Evolutionary conservation across 2,113 vertebrate species (phyloP).

Genomic region (Ceyx melanurus): DNA sequence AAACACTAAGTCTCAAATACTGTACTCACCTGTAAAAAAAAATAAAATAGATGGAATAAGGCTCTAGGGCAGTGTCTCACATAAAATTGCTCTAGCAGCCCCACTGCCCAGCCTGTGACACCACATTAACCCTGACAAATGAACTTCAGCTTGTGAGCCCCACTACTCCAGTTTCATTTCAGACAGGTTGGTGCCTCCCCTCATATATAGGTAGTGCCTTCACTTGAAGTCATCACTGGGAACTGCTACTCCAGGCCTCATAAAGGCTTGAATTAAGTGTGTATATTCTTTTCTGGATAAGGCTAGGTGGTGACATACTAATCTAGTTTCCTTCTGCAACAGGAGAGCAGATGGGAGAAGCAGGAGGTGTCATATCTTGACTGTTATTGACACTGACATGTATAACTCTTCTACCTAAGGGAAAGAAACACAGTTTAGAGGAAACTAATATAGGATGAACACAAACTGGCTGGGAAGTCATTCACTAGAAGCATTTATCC

Average conservation of each 20-base stretch:
- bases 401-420: slow-evolving; percentile 15
- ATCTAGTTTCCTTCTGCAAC: slow-evolving; percentile 21
- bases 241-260: not conserved
- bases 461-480: not conserved
- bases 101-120: not conserved
- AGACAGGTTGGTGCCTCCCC: not conserved
- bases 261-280: not conserved
- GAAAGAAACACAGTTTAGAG: not conserved
- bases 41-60: not conserved
- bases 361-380: slow-evolving; percentile 42
- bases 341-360: slow-evolving; percentile 51
- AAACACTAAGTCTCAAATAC: not conserved
- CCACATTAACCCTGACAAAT: not conserved
- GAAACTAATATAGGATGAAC: not conserved
- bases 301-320: slow-evolving; percentile 8
- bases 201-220: not conserved
- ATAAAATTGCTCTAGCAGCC: not conserved
- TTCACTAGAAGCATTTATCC: not conserved
- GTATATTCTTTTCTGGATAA: not conserved
- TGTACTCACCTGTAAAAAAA: not conserved
- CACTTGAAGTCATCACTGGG: not conserved
- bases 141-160: not conserved
- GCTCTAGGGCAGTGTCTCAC: not conserved
- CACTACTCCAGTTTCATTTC: not conserved
- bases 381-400: not conserved